A percentile compares a stretch with the other conserved stretches of the same genome.
phyloP scores from a whole-genome alignment of 2,797 vertebrate species.

The Cyclura pinguis region DNA sequence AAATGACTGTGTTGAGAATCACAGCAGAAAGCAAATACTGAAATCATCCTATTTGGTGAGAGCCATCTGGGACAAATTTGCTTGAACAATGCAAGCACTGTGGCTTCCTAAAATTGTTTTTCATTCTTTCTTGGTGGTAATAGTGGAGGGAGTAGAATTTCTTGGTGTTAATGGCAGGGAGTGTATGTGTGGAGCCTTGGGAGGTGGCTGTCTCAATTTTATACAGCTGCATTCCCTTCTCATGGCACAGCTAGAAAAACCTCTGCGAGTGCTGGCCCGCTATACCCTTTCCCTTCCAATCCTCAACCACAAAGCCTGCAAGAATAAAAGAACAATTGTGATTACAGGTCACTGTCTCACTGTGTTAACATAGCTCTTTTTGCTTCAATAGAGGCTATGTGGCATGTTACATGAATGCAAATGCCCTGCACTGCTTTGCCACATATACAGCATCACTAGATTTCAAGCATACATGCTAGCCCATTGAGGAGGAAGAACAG shows the following conservation, averaged over 20 bases:
- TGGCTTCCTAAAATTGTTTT: background rate
- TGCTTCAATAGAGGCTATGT: background rate
- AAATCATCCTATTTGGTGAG: background rate
- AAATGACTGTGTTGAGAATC: background rate
- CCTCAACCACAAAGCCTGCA: background rate
- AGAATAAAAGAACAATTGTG: background rate
- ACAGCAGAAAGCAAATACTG: background rate
- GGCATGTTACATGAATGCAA: background rate
- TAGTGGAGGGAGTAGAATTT: background rate
- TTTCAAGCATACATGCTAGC: background rate
- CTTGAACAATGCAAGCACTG: background rate
- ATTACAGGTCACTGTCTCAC: background rate
- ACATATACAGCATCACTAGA: background rate
- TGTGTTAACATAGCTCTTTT: background rate
- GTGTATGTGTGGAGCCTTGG: background rate
- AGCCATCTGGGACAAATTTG: conserved; percentile 18
- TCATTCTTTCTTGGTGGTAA: background rate
- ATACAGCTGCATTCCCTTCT: background rate
- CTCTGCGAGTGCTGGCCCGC: background rate
- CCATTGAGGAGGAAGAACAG: background rate
- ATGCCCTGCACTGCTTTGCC: background rate
- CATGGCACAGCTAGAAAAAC: background rate
- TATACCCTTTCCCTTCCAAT: background rate
- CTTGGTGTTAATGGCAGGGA: background rate
- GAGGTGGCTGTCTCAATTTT: background rate